A percentile compares a stretch with the other conserved stretches of the same genome.
Evolutionary conservation across 2,797 vertebrate species (phyloP).

Genomic region (Neopelma chrysocephalum): DNA sequence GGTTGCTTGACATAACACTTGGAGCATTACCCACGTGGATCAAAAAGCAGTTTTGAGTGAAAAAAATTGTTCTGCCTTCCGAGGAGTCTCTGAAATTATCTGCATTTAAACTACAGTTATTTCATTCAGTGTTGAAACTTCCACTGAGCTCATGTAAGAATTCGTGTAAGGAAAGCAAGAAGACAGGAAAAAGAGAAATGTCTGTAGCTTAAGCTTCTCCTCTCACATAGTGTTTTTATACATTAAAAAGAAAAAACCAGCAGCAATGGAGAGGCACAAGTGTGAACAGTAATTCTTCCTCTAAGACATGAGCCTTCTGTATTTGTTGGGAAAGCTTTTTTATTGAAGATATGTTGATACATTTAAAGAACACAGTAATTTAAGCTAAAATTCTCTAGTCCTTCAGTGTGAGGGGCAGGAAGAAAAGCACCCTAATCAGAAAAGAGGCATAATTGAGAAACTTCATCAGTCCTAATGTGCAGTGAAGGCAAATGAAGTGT

Average conservation of each 20-base stretch:
- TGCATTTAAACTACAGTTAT: neutral
- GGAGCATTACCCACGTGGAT: constrained; percentile 37
- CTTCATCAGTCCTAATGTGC: neutral
- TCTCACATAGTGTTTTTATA: neutral
- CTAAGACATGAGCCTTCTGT: neutral
- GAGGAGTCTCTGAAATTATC: neutral
- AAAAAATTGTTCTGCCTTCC: constrained; percentile 20
- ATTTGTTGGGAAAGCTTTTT: neutral
- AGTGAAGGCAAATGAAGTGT: neutral
- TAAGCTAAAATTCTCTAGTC: neutral
- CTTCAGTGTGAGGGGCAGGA: neutral
- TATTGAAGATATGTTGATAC: neutral
- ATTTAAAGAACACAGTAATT: neutral
- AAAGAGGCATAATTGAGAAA: neutral
- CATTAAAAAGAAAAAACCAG: neutral
- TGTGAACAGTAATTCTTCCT: neutral
- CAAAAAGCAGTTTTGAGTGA: constrained; percentile 6
- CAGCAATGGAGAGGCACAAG: neutral
- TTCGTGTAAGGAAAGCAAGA: neutral
- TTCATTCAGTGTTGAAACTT: neutral
- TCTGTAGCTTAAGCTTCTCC: neutral
- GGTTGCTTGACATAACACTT: constrained; percentile 45
- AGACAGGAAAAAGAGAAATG: neutral
- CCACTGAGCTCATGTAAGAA: neutral
- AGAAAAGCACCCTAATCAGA: neutral